Evolutionary conservation across 2,888 invertebrate species (phyloP).

Genomic region (Phyllotreta cruciferae): DNA sequence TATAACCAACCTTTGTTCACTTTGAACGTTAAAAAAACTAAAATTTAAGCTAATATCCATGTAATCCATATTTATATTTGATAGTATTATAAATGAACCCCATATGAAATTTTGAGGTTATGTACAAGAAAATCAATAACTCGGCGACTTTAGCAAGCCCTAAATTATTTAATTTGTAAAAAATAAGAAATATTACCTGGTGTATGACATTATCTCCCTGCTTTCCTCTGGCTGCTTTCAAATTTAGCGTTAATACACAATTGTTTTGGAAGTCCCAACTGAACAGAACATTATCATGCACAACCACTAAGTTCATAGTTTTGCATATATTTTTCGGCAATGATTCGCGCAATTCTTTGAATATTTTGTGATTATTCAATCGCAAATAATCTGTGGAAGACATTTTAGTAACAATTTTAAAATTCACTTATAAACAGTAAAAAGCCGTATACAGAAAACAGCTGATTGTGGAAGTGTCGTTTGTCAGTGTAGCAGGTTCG

Average conservation of each 20-base stretch:
- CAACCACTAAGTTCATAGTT: slow-evolving; percentile 69
- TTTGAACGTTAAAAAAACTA: not conserved
- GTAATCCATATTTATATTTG: too few relatives aligned
- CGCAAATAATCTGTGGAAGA: slow-evolving; percentile 67
- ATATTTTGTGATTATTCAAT: slow-evolving; percentile 68
- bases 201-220: slow-evolving; percentile 64
- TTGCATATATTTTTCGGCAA: slow-evolving; percentile 65
- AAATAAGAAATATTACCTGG: slow-evolving; percentile 62
- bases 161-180: too few relatives aligned
- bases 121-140: slow-evolving; percentile 25
- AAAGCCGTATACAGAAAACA: not conserved
- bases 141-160: not conserved
- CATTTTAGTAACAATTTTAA: slow-evolving; percentile 59
- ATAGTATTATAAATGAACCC: too few relatives aligned
- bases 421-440: not conserved
- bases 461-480: not conserved
- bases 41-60: too few relatives aligned
- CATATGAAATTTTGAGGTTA: slow-evolving; percentile 38
- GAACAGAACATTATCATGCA: slow-evolving; percentile 72
- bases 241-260: slow-evolving; percentile 69
- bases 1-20: not conserved
- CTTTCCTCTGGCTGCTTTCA: slow-evolving; percentile 60
- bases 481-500: too few relatives aligned
- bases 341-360: slow-evolving; percentile 65
- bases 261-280: slow-evolving; percentile 72